Conservation (phyloP, 2,888 invertebrate species). For the Eupithecia inturbata region DNA sequence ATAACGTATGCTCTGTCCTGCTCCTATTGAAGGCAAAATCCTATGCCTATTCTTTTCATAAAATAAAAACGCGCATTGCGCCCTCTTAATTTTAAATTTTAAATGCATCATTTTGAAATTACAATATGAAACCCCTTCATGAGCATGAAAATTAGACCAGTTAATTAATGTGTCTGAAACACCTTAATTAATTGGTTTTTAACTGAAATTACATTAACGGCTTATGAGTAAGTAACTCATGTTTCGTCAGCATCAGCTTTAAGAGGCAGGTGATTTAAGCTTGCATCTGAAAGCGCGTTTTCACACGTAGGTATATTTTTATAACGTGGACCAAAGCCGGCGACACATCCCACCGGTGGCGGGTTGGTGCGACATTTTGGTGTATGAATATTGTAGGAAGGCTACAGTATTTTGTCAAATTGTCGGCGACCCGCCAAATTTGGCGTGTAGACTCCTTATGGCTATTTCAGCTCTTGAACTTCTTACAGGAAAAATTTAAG, state of each 20-base stretch:
- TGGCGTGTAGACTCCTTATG: too few relatives aligned
- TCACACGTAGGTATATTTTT: not conserved
- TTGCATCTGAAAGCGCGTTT: not conserved
- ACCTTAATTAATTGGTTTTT: too few relatives aligned
- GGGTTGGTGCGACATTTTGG: too few relatives aligned
- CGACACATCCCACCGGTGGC: not conserved
- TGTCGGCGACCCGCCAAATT: too few relatives aligned
- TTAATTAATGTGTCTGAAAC: slow-evolving; percentile 58
- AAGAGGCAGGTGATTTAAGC: not conserved
- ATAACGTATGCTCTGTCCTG: too few relatives aligned
- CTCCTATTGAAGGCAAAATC: too few relatives aligned
- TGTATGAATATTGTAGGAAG: not conserved
- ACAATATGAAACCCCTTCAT: slow-evolving; percentile 5
- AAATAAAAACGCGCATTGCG: too few relatives aligned
- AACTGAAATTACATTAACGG: slow-evolving; percentile 51
- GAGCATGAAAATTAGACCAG: slow-evolving; percentile 41
- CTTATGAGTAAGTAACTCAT: not conserved
- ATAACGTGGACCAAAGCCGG: not conserved
- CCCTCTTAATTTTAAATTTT: not conserved
- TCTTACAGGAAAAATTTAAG: not conserved
- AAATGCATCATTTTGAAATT: not conserved
- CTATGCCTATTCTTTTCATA: too few relatives aligned
- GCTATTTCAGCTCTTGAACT: not conserved
- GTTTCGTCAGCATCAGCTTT: not conserved
- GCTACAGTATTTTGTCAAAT: not conserved